Percentiles rank a stretch among this genome's conserved stretches.
Conservation (phyloP, 2,113 vertebrate species). For the Azemiops feae region DNA sequence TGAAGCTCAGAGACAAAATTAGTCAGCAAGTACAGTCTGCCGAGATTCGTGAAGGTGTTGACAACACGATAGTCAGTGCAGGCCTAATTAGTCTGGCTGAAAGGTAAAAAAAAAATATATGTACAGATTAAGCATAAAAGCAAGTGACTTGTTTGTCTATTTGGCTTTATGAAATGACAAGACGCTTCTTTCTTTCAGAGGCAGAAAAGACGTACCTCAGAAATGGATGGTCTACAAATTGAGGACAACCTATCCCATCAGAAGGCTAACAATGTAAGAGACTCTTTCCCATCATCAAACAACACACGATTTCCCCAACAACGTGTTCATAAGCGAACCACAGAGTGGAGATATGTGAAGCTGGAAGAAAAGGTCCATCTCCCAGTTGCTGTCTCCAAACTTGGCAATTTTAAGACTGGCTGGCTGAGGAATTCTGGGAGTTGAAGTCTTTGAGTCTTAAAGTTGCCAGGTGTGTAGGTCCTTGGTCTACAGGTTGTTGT, state of each 20-base stretch:
- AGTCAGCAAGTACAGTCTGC: neutral
- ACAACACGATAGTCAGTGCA: neutral
- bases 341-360: neutral
- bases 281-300: too few species aligned
- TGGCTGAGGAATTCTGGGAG: neutral
- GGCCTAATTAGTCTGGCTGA: neutral
- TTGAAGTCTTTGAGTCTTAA: neutral
- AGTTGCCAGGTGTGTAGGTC: neutral
- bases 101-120: neutral
- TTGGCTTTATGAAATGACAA: neutral
- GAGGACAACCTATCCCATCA: neutral
- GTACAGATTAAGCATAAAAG: neutral
- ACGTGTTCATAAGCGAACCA: neutral
- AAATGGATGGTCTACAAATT: neutral
- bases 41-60: neutral
- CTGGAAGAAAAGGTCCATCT: neutral
- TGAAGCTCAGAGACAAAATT: neutral
- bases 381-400: neutral
- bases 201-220: neutral
- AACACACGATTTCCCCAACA: neutral
- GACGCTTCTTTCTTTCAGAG: accelerated
- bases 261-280: too few species aligned
- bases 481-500: neutral
- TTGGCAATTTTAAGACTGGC: too few species aligned
- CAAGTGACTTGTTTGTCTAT: neutral